These are phyloP conservation scores for Pelodytes ibericus DNA, from an alignment of 2,797 vertebrate species.

Conservation along the genomic window DNA sequence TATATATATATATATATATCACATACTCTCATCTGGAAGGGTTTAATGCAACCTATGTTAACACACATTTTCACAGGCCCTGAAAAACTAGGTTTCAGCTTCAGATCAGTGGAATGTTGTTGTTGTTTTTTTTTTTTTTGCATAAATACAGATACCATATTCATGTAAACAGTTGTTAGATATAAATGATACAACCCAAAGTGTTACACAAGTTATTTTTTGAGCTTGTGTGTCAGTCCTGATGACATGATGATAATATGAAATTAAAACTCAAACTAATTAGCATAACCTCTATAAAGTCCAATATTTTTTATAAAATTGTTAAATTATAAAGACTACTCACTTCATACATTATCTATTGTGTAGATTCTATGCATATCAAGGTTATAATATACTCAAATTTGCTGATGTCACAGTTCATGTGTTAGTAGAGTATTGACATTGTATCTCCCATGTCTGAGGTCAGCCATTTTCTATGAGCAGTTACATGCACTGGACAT, in stretches of 20 bases:
- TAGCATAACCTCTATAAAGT: conserved; percentile 56
- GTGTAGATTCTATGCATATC: conserved; percentile 62
- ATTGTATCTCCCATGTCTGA: conserved; percentile 73
- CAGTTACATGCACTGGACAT: conserved; percentile 80
- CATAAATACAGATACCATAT: conserved; percentile 61
- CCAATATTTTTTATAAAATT: conserved; percentile 60
- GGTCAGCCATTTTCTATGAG: conserved; percentile 72
- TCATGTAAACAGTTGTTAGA: conserved; percentile 64
- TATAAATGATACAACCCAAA: conserved; percentile 63
- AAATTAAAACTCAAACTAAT: conserved; percentile 61
- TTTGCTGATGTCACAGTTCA: conserved; percentile 69
- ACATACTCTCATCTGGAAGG: neutral
- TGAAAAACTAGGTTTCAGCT: conserved; percentile 62
- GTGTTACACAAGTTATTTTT: conserved; percentile 55
- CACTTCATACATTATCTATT: conserved; percentile 62
- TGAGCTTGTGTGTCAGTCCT: conserved; percentile 58
- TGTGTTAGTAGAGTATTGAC: conserved; percentile 64
- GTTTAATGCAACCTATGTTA: conserved; percentile 61
- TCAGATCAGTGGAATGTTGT: conserved; percentile 62
- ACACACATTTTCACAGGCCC: conserved; percentile 59
- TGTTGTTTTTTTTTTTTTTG: conserved; percentile 57
- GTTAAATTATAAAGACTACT: conserved; percentile 60
- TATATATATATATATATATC: no score
- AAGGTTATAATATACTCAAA: conserved; percentile 63
- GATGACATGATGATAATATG: conserved; percentile 56